phyloP scores from a whole-genome alignment of 2,888 invertebrate species.

The Rhagophthalmus giganteus region DNA sequence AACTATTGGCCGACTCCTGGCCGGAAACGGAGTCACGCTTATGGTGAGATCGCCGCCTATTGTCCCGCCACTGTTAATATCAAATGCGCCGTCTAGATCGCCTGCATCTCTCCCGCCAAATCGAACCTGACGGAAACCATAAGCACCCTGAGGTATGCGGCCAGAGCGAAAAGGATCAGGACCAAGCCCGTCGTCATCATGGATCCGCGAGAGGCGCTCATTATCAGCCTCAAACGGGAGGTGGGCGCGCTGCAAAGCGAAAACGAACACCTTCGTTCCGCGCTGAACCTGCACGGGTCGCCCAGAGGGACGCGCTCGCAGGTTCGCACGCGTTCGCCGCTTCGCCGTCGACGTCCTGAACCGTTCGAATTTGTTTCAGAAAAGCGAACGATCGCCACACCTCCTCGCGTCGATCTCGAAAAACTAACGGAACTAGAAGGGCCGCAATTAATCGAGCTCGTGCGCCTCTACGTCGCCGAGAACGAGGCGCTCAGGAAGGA shows the following conservation, averaged over 20 bases:
- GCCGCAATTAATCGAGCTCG: slow-evolving; percentile 79
- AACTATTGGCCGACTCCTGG: slow-evolving; percentile 90
- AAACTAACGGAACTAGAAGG: slow-evolving; percentile 74
- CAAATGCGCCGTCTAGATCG: too few species aligned
- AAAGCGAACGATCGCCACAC: slow-evolving; percentile 53
- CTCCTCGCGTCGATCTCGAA: slow-evolving; percentile 64
- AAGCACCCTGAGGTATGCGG: slow-evolving; percentile 90
- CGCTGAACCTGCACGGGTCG: slow-evolving; percentile 62
- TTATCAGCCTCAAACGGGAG: slow-evolving; percentile 85
- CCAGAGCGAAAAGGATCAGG: slow-evolving; percentile 88
- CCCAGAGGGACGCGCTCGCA: slow-evolving; percentile 54
- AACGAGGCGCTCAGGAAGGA: slow-evolving; percentile 78
- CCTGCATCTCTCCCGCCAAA: slow-evolving; percentile 88
- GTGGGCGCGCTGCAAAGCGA: slow-evolving; percentile 82
- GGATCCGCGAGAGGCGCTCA: slow-evolving; percentile 89
- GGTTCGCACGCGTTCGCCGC: not conserved
- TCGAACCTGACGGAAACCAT: slow-evolving; percentile 85
- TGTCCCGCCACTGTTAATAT: too few species aligned
- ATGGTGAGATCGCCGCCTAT: slow-evolving; percentile 69
- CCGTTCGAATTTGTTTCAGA: slow-evolving; percentile 38
- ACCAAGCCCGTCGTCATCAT: slow-evolving; percentile 92
- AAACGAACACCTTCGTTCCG: slow-evolving; percentile 83
- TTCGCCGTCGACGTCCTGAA: too few species aligned
- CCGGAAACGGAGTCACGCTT: slow-evolving; percentile 90
- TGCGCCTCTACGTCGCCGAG: slow-evolving; percentile 83